These are phyloP conservation scores for Amblyteles armatorius DNA, from an alignment of 2,888 invertebrate genomes.

Conservation along the genomic window DNA sequence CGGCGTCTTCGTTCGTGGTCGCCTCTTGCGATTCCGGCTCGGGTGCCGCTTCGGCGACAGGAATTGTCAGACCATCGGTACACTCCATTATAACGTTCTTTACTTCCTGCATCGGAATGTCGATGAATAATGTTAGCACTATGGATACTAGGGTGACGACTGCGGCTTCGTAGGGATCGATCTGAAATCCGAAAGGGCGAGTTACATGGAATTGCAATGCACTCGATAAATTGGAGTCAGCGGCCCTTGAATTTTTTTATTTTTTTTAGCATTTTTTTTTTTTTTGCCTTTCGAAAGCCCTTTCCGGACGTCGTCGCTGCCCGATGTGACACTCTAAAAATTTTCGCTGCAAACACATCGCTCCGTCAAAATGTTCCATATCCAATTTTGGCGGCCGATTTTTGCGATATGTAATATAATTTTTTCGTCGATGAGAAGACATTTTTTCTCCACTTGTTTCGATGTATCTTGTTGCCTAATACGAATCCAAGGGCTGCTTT, in stretches of 20 bases:
- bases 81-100: slow-evolving; percentile 84
- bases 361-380: too few species aligned
- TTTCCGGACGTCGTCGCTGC: too few species aligned
- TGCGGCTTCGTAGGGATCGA: slow-evolving; percentile 86
- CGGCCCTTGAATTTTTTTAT: neutral
- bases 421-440: too few species aligned
- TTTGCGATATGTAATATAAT: too few species aligned
- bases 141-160: slow-evolving; percentile 86
- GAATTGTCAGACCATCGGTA: slow-evolving; percentile 71
- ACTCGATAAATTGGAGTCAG: neutral
- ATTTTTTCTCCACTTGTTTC: too few species aligned
- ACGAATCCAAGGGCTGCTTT: neutral
- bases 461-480: neutral
- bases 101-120: slow-evolving; percentile 88
- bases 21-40: slow-evolving; percentile 26
- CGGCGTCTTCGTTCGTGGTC: slow-evolving; percentile 1
- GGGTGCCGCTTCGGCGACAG: slow-evolving; percentile 31
- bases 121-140: slow-evolving; percentile 87
- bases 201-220: neutral
- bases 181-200: slow-evolving; percentile 82
- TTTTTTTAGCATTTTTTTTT: too few species aligned
- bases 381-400: too few species aligned
- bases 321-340: too few species aligned
- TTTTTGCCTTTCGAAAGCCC: too few species aligned
- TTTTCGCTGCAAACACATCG: too few species aligned